Percentiles rank a stretch among this genome's conserved stretches.
These are phyloP conservation scores for Pterocles orientalis DNA, from an alignment of 2,113 vertebrate species.

Conservation along the genomic window DNA sequence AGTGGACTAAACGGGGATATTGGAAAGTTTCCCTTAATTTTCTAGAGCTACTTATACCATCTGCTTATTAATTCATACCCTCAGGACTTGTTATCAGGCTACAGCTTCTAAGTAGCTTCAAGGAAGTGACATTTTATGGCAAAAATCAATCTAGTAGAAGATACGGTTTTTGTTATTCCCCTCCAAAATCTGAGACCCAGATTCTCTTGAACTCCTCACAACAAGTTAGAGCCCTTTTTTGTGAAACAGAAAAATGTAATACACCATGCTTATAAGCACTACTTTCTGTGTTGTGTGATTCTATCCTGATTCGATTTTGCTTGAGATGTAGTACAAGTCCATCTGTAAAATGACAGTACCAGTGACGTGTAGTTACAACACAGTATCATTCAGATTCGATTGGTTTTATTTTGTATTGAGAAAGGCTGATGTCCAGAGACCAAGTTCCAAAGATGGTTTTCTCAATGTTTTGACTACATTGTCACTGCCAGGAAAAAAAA, in stretches of 20 bases:
- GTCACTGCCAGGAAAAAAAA: background rate
- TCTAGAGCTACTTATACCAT: background rate
- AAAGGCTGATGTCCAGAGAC: background rate
- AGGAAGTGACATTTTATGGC: background rate
- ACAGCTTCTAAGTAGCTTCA: background rate
- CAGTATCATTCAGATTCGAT: background rate
- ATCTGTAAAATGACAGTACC: background rate
- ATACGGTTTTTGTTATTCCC: background rate
- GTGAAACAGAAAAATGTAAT: background rate
- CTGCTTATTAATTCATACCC: background rate
- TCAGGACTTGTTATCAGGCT: background rate
- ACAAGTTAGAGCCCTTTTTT: background rate
- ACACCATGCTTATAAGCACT: fast-evolving
- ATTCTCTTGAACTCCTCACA: background rate
- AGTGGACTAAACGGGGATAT: background rate
- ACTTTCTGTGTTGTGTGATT: background rate
- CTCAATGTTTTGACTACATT: background rate
- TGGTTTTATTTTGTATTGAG: background rate
- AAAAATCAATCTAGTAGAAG: background rate
- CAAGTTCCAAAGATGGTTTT: background rate
- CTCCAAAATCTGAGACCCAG: background rate
- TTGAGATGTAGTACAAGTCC: background rate
- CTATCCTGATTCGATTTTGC: background rate
- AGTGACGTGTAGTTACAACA: background rate
- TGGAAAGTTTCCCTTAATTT: background rate